These are phyloP conservation scores for Coelopa frigida DNA, from an alignment of 1,140 invertebrate species.

Conservation along the genomic window DNA sequence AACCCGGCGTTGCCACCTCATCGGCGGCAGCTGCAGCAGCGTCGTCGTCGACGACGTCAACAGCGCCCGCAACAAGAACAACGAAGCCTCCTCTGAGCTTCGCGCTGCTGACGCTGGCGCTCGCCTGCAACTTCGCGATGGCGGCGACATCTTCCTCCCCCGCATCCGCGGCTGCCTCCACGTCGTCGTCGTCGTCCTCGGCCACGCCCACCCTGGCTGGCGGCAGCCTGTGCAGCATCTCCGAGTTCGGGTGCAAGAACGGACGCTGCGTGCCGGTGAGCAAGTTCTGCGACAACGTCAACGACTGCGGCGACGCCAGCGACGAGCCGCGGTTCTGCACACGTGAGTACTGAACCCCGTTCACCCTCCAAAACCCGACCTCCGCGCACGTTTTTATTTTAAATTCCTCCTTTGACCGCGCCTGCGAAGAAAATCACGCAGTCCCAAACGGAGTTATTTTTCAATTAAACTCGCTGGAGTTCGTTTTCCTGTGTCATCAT, in stretches of 20 bases:
- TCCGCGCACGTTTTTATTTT: too few species aligned
- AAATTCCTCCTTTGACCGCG: too few species aligned
- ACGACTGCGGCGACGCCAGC: slow-evolving; percentile 77
- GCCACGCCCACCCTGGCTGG: neutral
- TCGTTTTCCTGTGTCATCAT: too few species aligned
- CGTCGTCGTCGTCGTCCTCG: slow-evolving; percentile 12
- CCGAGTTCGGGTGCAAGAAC: slow-evolving; percentile 73
- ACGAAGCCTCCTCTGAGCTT: too few species aligned
- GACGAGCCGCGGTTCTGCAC: slow-evolving; percentile 80
- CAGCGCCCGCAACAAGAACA: neutral
- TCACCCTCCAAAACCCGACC: too few species aligned
- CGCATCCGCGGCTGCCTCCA: slow-evolving; percentile 12
- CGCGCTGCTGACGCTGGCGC: too few species aligned
- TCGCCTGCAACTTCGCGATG: slow-evolving; percentile 9
- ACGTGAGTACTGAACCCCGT: slow-evolving; percentile 74
- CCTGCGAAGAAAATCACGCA: too few species aligned
- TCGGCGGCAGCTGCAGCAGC: slow-evolving; percentile 3
- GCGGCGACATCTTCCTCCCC: neutral
- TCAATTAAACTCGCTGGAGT: too few species aligned
- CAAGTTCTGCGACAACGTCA: slow-evolving; percentile 72
- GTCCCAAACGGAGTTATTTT: too few species aligned
- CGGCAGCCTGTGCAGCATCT: slow-evolving; percentile 55
- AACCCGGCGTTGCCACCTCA: neutral
- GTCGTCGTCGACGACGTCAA: neutral
- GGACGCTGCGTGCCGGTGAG: slow-evolving; percentile 71